phyloP scores from a whole-genome alignment of 2,888 invertebrate species.

The Brachypalpus laphriformis region DNA sequence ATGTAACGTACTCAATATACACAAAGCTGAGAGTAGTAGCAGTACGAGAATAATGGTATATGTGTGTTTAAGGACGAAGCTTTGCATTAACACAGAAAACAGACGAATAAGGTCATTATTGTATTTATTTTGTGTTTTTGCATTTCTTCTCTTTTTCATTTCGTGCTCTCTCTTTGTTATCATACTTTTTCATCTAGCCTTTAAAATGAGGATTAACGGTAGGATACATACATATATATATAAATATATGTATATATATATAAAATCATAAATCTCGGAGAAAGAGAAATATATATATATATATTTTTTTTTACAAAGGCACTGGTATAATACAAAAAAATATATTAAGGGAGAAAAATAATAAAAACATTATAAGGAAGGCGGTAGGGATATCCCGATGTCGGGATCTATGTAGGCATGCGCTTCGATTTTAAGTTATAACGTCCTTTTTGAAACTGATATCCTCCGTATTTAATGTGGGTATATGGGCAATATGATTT shows the following conservation, averaged over 20 bases:
- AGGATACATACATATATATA: slow-evolving; percentile 23
- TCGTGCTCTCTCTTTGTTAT: slow-evolving; percentile 46
- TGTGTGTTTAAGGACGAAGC: slow-evolving; percentile 61
- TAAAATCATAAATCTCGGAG: not conserved
- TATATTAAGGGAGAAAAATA: slow-evolving; percentile 19
- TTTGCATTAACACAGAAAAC: slow-evolving; percentile 67
- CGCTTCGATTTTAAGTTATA: slow-evolving; percentile 22
- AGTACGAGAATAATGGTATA: slow-evolving; percentile 33
- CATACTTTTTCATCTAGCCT: slow-evolving; percentile 56
- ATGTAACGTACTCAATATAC: slow-evolving; percentile 53
- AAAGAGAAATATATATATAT: not conserved
- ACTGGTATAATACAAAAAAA: slow-evolving; percentile 35
- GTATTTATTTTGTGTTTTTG: slow-evolving; percentile 66
- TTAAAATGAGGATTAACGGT: slow-evolving; percentile 42
- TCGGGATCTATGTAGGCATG: slow-evolving; percentile 33
- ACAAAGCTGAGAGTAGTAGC: slow-evolving; percentile 54
- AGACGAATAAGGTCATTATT: slow-evolving; percentile 70
- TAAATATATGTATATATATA: not conserved
- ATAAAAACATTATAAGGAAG: slow-evolving; percentile 28
- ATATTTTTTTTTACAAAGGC: slow-evolving; percentile 18
- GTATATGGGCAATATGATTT: slow-evolving; percentile 1
- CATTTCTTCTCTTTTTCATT: slow-evolving; percentile 43
- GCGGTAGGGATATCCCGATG: slow-evolving; percentile 26
- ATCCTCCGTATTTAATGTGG: slow-evolving; percentile 27
- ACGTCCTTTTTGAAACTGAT: slow-evolving; percentile 44